Base-by-base conservation (phyloP, 2,113 vertebrate genomes). In the Mesoclemmys tuberculata region DNA sequence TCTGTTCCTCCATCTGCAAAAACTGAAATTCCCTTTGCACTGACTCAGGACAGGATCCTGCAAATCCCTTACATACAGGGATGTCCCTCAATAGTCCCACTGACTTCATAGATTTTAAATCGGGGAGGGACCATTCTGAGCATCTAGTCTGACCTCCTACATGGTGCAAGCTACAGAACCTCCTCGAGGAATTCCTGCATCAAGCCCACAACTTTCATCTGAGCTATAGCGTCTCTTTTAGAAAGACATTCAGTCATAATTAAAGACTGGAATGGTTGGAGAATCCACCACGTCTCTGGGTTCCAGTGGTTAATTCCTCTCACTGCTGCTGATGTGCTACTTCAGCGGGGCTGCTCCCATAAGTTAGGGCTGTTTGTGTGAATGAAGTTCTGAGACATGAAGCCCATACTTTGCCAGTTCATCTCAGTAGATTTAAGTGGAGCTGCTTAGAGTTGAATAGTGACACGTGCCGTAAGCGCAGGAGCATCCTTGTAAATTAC, bases 391-490 rank as follows among this genome's bases (percentile, higher is more conserved):
- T 52, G 87, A 95, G 97, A 95, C 80, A 52, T 1, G 31, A 9
- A 35, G 86, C 87, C 86, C 90, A 3, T 75, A 2, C 24, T 44
- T 14, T 44, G 22, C 84, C 29, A 91, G 84, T 56, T 95, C 90
- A 58, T 94, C 89, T 3, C 0, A 51, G 78, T 56, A 24, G 86
- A 61, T 80, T 85, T 54, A 26, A 96, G 87, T 1, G 8, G 27
- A 95, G 92, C 83, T 95, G 96, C 90, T 97, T 95, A 96, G 93
- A 97, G 93, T 93, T 41, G 61, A 95, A 93, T 86, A 21, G 94
- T 93, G 82, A 90, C 94, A 80, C 56, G 94, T 29, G 95, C 90
- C 55, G 92, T 96, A 96, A 97, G 96, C 95, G 96, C 74, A 90
- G 96, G 92, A 93, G 61, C 93, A 56, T 78, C 71, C 88, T 86